Base-by-base conservation (phyloP, 1,140 invertebrate genomes). In the Gonatopus flavifemur region DNA sequence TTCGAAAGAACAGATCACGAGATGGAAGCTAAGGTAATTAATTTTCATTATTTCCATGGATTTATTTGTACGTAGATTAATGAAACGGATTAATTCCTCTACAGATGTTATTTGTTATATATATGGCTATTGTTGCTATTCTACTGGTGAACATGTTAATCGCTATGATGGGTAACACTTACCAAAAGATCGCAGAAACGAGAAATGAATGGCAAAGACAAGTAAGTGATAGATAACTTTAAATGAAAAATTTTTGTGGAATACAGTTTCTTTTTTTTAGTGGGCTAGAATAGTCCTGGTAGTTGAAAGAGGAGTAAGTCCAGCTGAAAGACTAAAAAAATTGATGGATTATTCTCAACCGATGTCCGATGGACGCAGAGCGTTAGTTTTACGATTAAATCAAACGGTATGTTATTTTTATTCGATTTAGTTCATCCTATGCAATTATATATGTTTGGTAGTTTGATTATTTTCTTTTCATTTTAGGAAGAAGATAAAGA, bases 121-220 rank as follows among this genome's bases (percentile, higher is more conserved):
- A 95, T 77, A 98, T 98, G 93, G 91, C 89, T 40, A 91, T 98
- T 63, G 96, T 98, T 16, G 92, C 93, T 1, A 89, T 98, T 57
- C 78, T 98, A 8, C 79, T 98, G 45, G 91, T 99, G 12, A 98
- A 99, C 82, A 95, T 99, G 93, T 82, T 99, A 68, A 98, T 99
- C 66, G 96, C 96, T 60, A 98, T 98, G 96, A 98, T 99, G 96
- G 96, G 96, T 1, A 97, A 98, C 72, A 98, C 96, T 16, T 98
- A 99, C 75, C 93, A 97, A 75, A 93, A 93, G 75, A 98, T 98
- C 59, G 94, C 94, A 3, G 93, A 96, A 75, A 96, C 95, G 3
- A 84, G 93, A 60, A 98, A 98, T 74, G 96, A 99, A 74, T 98
- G 95, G 94, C 94, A 98, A 79, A 80, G 96, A 79, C 96, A 98